phyloP scores from a whole-genome alignment of 2,797 vertebrate species.

The Anguilla marmorata region DNA sequence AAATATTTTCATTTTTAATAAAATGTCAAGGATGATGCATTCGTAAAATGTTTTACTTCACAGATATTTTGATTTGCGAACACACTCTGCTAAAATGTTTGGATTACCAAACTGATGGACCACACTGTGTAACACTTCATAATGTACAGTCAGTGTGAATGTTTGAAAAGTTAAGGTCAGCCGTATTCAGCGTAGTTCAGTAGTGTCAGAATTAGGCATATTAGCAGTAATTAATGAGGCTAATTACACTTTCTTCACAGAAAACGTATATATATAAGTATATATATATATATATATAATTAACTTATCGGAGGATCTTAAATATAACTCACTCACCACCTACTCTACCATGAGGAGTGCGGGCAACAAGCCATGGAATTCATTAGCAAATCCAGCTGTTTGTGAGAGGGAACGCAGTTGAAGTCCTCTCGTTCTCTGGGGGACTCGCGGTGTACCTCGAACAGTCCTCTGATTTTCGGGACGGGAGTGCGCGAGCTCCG shows the following conservation, averaged over 20 bases:
- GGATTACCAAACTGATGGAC: too few species aligned
- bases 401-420: neutral
- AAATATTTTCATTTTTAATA: too few species aligned
- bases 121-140: too few species aligned
- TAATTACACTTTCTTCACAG: neutral
- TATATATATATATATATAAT: neutral
- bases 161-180: too few species aligned
- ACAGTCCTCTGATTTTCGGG: neutral
- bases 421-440: neutral
- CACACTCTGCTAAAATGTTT: too few species aligned
- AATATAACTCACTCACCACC: neutral
- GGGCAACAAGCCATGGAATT: neutral
- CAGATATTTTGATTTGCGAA: too few species aligned
- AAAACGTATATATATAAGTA: neutral
- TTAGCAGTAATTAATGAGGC: too few species aligned
- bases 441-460: neutral
- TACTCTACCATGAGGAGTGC: neutral
- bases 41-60: too few species aligned
- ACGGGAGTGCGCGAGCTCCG: neutral
- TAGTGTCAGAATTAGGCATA: neutral
- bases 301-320: neutral
- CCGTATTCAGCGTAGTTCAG: neutral
- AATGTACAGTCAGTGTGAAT: too few species aligned
- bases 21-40: too few species aligned
- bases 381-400: neutral